Evolutionary conservation across 1,140 invertebrate genomes (phyloP).

Genomic region (Lutraria rhynchaena): DNA sequence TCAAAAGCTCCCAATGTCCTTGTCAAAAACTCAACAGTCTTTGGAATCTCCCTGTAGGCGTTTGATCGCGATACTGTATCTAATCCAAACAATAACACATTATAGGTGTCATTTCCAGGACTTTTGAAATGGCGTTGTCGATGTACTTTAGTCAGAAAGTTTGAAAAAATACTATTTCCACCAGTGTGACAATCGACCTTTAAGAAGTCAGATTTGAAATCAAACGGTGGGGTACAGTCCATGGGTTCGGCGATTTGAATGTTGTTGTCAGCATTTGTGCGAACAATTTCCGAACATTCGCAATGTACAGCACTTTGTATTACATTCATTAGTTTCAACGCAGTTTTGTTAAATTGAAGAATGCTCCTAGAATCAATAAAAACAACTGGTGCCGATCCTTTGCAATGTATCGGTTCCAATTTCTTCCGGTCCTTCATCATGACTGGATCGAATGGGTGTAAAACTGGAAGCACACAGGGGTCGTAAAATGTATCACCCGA

Average conservation of each 20-base stretch:
- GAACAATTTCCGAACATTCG: neutral
- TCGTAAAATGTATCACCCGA: neutral
- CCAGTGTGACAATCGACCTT: neutral
- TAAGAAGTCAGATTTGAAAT: neutral
- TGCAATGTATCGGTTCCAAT: neutral
- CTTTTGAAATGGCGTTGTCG: neutral
- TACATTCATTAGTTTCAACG: neutral
- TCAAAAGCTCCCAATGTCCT: slow-evolving; percentile 86
- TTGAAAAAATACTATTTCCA: neutral
- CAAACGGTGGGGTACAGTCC: neutral
- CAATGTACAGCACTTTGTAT: neutral
- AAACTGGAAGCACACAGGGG: neutral
- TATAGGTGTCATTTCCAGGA: neutral
- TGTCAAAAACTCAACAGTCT: slow-evolving; percentile 64
- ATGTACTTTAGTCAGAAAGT: neutral
- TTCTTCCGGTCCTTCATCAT: neutral
- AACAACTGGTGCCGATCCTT: neutral
- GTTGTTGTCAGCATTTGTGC: slow-evolving; percentile 1
- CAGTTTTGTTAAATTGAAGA: neutral
- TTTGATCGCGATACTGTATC: slow-evolving; percentile 68
- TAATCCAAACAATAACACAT: slow-evolving; percentile 66
- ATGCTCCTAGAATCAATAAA: neutral
- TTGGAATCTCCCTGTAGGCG: slow-evolving; percentile 60
- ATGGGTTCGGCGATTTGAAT: neutral
- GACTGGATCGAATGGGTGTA: neutral